Base-by-base conservation (phyloP, 2,888 invertebrate species). In the Xanthia togata region DNA sequence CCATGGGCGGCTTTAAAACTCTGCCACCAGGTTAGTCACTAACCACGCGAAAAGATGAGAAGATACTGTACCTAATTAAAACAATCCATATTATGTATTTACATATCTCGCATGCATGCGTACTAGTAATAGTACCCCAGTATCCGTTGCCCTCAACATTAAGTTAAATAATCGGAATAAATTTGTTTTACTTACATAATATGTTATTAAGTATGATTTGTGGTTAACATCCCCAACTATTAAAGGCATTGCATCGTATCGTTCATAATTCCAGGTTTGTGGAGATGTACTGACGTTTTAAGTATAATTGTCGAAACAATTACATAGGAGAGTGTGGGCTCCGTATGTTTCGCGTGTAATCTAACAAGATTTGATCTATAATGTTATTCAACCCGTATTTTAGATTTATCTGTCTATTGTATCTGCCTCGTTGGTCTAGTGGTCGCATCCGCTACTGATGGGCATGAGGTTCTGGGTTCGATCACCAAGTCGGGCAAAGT, bases 301-400 rank as follows among this genome's bases (percentile, higher is more conserved):
- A 44, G 70, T 83, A 76, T 87, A 88, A 88, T 88, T 88, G 79
- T 81, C 35, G 78, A 63, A 59, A 79, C 85, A 81, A 83, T 86
- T 86, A 83, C 38, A 12, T 65, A 44, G 57, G 44, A 26, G 38
- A 41, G 35, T 57, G 35, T 57, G 26, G 72, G 80, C n/a, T 72
- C 83, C 73, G 86, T 83, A 86, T 73, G 69, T 69, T 71, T 71
- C 0, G 53, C 35, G 9, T 20, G 44, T 71, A 73, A 47, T 62
- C n/a, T 59, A 38, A 17, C 5, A 6, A 35, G 70, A 68, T 69
- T 64, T 8, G 5, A 78, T 74, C 64, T 71, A 53, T 8, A 64
- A 60, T 77, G 67, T 68, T 76, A n/a, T 75, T 74, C 31, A 62
- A 67, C 23, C 41, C 17, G 72, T 26, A 23, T 53, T 74, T 70